phyloP scores from a whole-genome alignment of 92 coral and sea anemone genomes.

The Anthopleura xanthogrammica region DNA sequence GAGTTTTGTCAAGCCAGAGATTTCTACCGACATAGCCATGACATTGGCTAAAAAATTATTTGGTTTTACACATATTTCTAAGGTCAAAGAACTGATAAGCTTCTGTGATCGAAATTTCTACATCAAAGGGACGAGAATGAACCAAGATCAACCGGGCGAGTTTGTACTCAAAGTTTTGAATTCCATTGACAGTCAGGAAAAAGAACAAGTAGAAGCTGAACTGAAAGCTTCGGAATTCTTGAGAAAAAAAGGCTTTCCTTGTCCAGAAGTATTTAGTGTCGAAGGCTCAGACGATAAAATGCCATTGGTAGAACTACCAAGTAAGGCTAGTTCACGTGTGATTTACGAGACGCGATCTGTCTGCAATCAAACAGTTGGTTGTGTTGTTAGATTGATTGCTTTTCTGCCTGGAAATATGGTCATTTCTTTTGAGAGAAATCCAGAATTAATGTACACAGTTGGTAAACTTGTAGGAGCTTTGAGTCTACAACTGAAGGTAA shows the following conservation, averaged over 20 bases:
- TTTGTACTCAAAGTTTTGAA: conserved; percentile 56
- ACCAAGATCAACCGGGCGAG: neutral
- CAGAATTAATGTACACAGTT: conserved; percentile 30
- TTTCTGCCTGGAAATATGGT: conserved; percentile 40
- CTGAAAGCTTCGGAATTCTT: conserved; percentile 36
- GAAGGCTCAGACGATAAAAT: conserved; percentile 11
- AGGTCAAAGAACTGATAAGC: conserved; percentile 43
- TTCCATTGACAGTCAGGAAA: conserved; percentile 50
- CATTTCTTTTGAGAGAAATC: conserved; percentile 13
- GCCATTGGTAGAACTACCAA: conserved; percentile 12
- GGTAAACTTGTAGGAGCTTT: conserved; percentile 49
- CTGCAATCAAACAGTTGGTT: neutral
- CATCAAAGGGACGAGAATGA: conserved; percentile 33
- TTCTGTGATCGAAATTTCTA: conserved; percentile 49
- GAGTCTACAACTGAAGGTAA: conserved; percentile 51
- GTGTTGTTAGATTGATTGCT: conserved; percentile 40
- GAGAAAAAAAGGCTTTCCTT: conserved; percentile 43
- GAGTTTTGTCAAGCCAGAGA: conserved; percentile 23
- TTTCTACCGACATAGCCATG: conserved; percentile 12
- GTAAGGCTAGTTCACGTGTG: no score
- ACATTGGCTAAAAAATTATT: conserved; percentile 35
- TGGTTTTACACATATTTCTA: conserved; percentile 23
- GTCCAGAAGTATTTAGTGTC: conserved; percentile 32
- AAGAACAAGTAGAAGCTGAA: conserved; percentile 42
- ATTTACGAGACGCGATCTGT: no score